Conservation (phyloP, 37 sponge, comb jelly and placozoan species). For the Oscarella lobularis region DNA sequence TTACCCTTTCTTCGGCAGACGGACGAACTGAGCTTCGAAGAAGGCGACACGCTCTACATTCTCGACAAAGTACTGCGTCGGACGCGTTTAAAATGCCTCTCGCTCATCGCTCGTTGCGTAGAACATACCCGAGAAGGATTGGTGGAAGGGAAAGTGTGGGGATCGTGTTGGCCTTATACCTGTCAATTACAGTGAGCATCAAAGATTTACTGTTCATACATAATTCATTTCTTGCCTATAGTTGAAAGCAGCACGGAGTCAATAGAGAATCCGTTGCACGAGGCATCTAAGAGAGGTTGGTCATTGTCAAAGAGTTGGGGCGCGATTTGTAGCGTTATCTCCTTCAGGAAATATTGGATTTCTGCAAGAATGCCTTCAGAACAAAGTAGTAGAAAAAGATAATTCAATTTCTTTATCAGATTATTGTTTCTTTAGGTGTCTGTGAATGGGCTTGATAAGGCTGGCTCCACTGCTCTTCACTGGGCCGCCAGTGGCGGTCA, state of each 20-base stretch:
- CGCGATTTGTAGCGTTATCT: neutral
- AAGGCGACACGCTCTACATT: conserved; percentile 91
- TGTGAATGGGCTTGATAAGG: conserved; percentile 92
- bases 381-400: conserved; percentile 21
- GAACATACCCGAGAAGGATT: conserved; percentile 44
- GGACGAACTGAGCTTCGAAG: conserved; percentile 87
- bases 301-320: neutral
- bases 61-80: conserved; percentile 43
- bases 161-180: conserved; percentile 79
- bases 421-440: conserved; percentile 46
- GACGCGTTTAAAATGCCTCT: neutral
- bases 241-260: conserved; percentile 14
- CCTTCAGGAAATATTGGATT: conserved; percentile 69
- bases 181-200: conserved; percentile 74
- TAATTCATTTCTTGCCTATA: conserved; percentile 6
- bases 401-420: neutral
- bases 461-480: conserved; percentile 95
- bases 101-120: neutral
- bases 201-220: neutral
- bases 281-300: conserved; percentile 89
- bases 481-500: conserved; percentile 96
- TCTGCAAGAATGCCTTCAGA: conserved; percentile 72
- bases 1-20: conserved; percentile 4
- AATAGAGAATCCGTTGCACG: conserved; percentile 91
- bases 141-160: conserved; percentile 75